These are phyloP conservation scores for Trachymyrmex cornetzi DNA, from an alignment of 1,140 invertebrate genomes.

Conservation along the genomic window DNA sequence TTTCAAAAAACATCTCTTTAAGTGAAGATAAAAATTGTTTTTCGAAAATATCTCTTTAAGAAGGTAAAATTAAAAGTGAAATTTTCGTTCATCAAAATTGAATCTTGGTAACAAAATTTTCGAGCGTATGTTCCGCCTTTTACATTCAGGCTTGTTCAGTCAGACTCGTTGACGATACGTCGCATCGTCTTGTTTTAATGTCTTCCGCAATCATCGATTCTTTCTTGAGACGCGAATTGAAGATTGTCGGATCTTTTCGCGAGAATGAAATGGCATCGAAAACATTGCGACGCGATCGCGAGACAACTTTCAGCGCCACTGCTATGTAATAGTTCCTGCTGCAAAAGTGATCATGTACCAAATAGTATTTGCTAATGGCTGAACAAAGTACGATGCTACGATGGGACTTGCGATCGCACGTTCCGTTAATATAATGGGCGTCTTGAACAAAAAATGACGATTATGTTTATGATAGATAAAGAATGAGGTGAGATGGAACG, in stretches of 20 bases:
- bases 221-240: background rate
- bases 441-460: slow-evolving; percentile 59
- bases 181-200: slow-evolving; percentile 11
- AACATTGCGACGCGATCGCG: slow-evolving; percentile 63
- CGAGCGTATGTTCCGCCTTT: background rate
- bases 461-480: slow-evolving; percentile 7
- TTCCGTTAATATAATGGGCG: slow-evolving; percentile 2
- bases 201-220: background rate
- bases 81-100: background rate
- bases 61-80: background rate
- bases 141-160: slow-evolving; percentile 51
- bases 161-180: slow-evolving; percentile 42
- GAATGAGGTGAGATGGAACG: background rate
- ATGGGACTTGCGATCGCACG: slow-evolving; percentile 3
- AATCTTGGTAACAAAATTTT: slow-evolving; percentile 4
- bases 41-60: background rate
- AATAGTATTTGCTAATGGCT: slow-evolving; percentile 80
- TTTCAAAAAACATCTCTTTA: background rate
- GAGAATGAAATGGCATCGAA: slow-evolving; percentile 14
- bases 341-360: slow-evolving; percentile 83
- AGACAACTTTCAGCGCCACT: slow-evolving; percentile 49
- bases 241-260: slow-evolving; percentile 1
- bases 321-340: slow-evolving; percentile 83
- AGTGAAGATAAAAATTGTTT: background rate
- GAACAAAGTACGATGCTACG: slow-evolving; percentile 55